A percentile compares a stretch with the other conserved stretches of the same genome.
Conservation (phyloP, 2,797 vertebrate species). For the Loriculus beryllinus region DNA sequence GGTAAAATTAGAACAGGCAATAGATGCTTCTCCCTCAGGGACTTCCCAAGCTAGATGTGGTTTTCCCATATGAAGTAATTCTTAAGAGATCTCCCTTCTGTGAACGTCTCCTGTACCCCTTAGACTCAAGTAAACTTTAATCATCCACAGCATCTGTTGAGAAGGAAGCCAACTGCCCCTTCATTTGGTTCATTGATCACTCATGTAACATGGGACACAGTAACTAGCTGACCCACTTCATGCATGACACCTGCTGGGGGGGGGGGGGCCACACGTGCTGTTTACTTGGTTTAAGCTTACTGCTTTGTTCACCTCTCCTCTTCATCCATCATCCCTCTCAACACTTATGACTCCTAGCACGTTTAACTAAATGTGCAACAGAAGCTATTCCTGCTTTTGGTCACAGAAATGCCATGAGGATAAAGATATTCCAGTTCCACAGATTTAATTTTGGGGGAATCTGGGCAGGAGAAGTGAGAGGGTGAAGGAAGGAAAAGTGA, state of each 20-base stretch:
- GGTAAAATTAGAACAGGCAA: background rate
- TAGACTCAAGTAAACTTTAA: background rate
- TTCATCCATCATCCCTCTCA: background rate
- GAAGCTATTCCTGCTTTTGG: background rate
- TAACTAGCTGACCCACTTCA: background rate
- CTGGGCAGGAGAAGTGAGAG: background rate
- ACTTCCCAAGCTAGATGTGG: background rate
- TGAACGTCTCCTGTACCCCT: background rate
- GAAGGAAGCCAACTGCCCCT: background rate
- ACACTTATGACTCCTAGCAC: rapidly evolving
- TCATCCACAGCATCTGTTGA: background rate
- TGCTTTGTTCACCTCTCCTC: background rate
- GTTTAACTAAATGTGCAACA: background rate
- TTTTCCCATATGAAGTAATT: background rate
- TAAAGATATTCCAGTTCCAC: background rate
- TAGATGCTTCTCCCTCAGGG: background rate
- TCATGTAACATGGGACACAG: background rate
- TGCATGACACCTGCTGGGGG: background rate
- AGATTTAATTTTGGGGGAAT: background rate
- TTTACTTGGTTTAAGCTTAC: background rate
- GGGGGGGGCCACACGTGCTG: rapidly evolving
- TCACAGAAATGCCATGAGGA: background rate
- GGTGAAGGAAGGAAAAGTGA: background rate
- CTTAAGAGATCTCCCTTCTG: background rate
- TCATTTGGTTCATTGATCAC: background rate